Base-by-base conservation (phyloP, 2,888 invertebrate genomes). In the Anagyrus pseudococci region DNA sequence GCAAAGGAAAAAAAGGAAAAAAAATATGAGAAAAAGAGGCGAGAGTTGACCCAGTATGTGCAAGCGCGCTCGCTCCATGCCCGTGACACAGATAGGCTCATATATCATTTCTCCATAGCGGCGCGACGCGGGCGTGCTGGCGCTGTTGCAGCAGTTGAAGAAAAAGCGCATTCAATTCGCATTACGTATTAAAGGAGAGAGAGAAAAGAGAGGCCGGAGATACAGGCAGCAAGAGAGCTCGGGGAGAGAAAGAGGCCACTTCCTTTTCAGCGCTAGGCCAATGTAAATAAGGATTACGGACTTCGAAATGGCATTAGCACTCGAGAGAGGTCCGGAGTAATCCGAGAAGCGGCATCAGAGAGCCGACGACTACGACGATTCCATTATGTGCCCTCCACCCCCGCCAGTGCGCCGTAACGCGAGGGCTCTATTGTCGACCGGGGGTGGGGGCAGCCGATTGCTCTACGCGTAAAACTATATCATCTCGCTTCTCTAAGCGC, bases 281-380 rank as follows among this genome's bases (percentile, higher is more conserved):
- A 54, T 62, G 61, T 62, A 65, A 65, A 65, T 58, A 62, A 58
- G 61, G 65, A 65, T 65, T 62, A 65, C 40, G 33, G 57, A 17
- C 58, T 58, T 58, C 25, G 55, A 58, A 65, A 65, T 65, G 58
- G 54, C 65, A 65, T 65, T 65, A 62, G 20, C 48, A 13, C 20
- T 48, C 17, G 40, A 13, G 8, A n/a, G 15, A 3, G 13, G 19
- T 20, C 22, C 47, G 48, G 20, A 19, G 61, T 65, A 65, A 65
- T 62, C 61, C 61, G 61, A 61, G 61, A 26, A 19, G n/a, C 20
- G 10, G 25, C 8, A 19, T 22, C 20, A 25, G n/a, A n/a, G n/a
- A n/a, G n/a, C n/a, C n/a, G n/a, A n/a, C n/a, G n/a, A n/a, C n/a
- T 46, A 44, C 40, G 61, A 61, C 61, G 25, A 65, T 54, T 61